Evolutionary conservation across 2,888 invertebrate species (phyloP).

Genomic region (Steromphala cineraria): DNA sequence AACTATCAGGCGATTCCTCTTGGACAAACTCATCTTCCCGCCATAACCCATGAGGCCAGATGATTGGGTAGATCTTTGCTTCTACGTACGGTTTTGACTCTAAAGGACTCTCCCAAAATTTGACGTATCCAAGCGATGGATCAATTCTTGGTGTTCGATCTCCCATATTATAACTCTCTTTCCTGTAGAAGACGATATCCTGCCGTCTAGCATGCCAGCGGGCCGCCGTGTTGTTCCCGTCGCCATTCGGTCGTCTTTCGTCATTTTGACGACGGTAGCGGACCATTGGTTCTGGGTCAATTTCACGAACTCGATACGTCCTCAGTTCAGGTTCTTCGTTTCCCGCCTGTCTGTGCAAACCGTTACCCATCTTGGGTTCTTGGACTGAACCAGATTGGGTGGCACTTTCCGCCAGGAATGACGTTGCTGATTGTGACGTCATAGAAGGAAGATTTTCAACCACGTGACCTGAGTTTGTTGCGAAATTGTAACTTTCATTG

Average conservation of each 20-base stretch:
- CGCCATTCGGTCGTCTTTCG: background rate
- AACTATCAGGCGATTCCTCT: background rate
- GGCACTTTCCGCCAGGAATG: too few relatives aligned
- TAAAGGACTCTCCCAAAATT: conserved; percentile 25
- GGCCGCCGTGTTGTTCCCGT: background rate
- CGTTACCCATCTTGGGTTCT: too few relatives aligned
- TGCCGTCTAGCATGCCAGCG: background rate
- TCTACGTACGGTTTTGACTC: background rate
- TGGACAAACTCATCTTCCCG: background rate
- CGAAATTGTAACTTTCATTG: too few relatives aligned
- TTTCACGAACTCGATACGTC: too few relatives aligned
- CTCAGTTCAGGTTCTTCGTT: too few relatives aligned
- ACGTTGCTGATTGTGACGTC: too few relatives aligned
- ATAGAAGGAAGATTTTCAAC: too few relatives aligned
- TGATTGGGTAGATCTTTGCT: background rate
- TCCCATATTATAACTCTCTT: background rate
- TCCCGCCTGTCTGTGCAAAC: too few relatives aligned
- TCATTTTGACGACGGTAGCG: background rate
- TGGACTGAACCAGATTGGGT: too few relatives aligned
- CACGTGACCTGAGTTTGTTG: too few relatives aligned
- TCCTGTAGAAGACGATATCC: background rate
- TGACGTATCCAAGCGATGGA: background rate
- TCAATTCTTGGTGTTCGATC: background rate
- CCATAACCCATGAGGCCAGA: background rate
- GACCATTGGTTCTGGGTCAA: too few relatives aligned